Conservation (phyloP, 2,113 vertebrate species). For the Riparia riparia region DNA sequence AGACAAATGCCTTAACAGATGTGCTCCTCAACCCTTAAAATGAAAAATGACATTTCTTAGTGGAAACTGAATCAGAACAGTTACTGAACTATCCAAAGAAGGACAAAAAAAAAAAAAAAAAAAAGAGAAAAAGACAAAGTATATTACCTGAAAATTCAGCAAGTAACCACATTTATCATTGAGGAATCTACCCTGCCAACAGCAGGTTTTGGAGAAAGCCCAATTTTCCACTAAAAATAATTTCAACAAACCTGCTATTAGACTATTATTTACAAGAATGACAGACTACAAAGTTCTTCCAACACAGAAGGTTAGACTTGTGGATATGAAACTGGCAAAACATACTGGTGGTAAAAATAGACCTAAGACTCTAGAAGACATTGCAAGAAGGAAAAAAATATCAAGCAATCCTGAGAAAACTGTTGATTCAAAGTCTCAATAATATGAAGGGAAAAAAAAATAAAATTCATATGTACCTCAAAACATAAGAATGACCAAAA, state of each 20-base stretch:
- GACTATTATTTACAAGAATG: neutral
- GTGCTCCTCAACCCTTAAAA: neutral
- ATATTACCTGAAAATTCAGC: neutral
- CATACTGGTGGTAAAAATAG: neutral
- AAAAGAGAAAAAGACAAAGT: neutral
- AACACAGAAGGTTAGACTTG: neutral
- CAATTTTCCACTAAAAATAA: neutral
- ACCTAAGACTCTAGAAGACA: neutral
- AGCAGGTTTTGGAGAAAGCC: neutral
- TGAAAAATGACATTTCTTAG: neutral
- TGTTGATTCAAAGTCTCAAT: neutral
- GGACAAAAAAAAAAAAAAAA: neutral
- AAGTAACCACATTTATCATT: neutral
- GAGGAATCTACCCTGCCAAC: neutral
- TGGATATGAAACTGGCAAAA: conserved; percentile 7
- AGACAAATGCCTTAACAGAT: neutral
- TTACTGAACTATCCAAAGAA: neutral
- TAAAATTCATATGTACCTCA: neutral
- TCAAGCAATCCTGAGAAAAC: neutral
- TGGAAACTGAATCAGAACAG: neutral
- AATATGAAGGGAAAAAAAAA: neutral
- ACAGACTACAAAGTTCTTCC: conserved; percentile 15
- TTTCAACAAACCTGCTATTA: conserved; percentile 6
- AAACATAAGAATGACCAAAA: neutral
- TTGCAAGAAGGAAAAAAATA: neutral